These are phyloP conservation scores for Wiebesia pumilae DNA, from an alignment of 1,140 invertebrate species.

Conservation along the genomic window DNA sequence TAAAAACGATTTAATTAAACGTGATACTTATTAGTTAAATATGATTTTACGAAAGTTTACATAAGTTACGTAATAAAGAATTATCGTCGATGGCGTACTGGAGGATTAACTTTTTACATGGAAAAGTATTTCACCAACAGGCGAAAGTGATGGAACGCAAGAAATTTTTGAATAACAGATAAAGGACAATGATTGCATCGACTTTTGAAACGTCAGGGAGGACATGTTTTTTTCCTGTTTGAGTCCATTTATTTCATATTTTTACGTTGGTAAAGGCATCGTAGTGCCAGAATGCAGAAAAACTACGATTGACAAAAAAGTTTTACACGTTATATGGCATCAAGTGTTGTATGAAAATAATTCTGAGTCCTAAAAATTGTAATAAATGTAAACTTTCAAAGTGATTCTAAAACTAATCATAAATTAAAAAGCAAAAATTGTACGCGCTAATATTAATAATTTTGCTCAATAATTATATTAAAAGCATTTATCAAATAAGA, in stretches of 20 bases:
- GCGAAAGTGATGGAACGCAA: constrained; percentile 53
- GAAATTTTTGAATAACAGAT: constrained; percentile 55
- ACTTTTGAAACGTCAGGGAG: constrained; percentile 6
- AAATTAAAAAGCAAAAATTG: neutral
- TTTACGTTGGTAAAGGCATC: neutral
- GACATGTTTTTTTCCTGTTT: constrained; percentile 5
- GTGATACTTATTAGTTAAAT: neutral
- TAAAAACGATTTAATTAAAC: neutral
- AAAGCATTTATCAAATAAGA: too few species aligned
- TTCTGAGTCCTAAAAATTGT: neutral
- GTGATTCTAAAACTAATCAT: neutral
- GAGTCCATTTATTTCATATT: constrained; percentile 35
- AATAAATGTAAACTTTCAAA: neutral
- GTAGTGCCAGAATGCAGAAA: neutral
- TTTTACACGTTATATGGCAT: neutral
- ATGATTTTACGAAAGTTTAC: neutral
- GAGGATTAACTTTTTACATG: neutral
- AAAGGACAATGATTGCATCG: constrained; percentile 22
- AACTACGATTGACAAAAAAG: neutral
- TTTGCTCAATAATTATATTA: too few species aligned
- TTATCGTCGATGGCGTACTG: neutral
- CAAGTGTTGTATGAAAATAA: neutral
- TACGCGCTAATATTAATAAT: too few species aligned
- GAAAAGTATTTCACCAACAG: constrained; percentile 55
- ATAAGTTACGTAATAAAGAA: neutral